phyloP scores from a whole-genome alignment of 2,113 vertebrate genomes.

The Dasyurus viverrinus region DNA sequence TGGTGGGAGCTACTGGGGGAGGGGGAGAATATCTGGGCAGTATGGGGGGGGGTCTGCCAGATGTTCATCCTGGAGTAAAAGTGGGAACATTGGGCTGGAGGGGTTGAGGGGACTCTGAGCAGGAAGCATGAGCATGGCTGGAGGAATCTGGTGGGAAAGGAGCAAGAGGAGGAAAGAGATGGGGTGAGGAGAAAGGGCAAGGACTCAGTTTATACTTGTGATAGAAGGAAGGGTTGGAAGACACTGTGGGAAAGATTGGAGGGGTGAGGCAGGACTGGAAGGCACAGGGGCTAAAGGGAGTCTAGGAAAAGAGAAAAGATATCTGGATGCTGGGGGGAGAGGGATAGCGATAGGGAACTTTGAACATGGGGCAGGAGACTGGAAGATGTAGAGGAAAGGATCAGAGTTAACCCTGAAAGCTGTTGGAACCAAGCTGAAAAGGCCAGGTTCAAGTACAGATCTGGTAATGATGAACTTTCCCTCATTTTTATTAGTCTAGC shows the following conservation, averaged over 20 bases:
- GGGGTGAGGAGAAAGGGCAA: not conserved
- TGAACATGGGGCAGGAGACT: not conserved
- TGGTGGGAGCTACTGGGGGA: constrained; percentile 64
- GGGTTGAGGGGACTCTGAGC: not conserved
- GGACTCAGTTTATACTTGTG: not conserved
- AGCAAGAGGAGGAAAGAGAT: not conserved
- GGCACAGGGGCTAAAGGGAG: not conserved
- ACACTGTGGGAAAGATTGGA: not conserved
- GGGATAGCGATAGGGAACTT: not conserved
- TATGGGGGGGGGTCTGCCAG: constrained; percentile 27
- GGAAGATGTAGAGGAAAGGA: too few species aligned
- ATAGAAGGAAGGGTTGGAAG: not conserved
- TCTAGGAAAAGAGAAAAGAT: not conserved
- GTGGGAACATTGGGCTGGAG: constrained; percentile 18
- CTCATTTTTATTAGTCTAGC: too few species aligned
- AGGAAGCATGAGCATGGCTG: not conserved
- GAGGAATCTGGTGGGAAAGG: too few species aligned
- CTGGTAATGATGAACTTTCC: not conserved
- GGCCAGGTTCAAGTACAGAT: not conserved
- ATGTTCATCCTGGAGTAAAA: constrained; percentile 30
- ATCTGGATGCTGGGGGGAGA: not conserved
- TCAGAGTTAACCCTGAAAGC: not conserved
- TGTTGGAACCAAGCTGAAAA: not conserved
- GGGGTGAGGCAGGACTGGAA: too few species aligned
- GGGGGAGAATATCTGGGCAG: constrained; percentile 49